These are phyloP conservation scores for Parauchenoglanis punctatus DNA, from an alignment of 2,797 vertebrate genomes.

Conservation along the genomic window DNA sequence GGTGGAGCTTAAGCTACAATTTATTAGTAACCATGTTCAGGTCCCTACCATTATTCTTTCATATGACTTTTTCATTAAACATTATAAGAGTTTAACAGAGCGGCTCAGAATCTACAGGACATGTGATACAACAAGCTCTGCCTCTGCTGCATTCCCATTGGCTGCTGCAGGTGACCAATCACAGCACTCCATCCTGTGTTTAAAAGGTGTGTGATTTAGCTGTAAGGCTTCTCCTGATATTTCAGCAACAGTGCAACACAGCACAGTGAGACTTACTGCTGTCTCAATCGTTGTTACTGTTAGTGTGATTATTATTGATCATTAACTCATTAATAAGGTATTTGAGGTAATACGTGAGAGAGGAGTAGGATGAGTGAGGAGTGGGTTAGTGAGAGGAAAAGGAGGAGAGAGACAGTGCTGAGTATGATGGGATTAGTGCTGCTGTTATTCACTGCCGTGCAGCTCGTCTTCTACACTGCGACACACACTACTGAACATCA, in stretches of 20 bases:
- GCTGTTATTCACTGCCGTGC: constrained; percentile 70
- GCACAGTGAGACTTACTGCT: neutral
- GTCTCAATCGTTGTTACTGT: neutral
- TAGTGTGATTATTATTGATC: neutral
- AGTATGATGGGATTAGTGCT: constrained; percentile 72
- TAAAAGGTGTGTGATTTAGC: neutral
- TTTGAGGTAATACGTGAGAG: neutral
- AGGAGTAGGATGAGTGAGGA: neutral
- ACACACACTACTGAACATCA: constrained; percentile 25
- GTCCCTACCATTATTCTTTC: too few relatives aligned
- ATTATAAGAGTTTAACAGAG: neutral
- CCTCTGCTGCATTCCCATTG: neutral
- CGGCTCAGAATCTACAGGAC: neutral
- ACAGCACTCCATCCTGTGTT: neutral
- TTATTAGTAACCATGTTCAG: neutral
- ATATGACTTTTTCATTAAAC: neutral
- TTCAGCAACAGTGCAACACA: too few relatives aligned
- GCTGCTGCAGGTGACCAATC: constrained; percentile 36
- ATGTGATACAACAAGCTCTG: neutral
- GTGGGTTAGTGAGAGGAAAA: neutral
- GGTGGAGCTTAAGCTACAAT: neutral
- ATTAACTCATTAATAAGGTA: too few relatives aligned
- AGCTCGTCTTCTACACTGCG: constrained; percentile 68
- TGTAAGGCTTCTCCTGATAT: neutral
- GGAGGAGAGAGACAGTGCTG: constrained; percentile 70